Evolutionary conservation across 2,113 vertebrate species (phyloP), one percentile per base, ranked within the genome.

Genomic region (Mystacornis crossleyi): DNA sequence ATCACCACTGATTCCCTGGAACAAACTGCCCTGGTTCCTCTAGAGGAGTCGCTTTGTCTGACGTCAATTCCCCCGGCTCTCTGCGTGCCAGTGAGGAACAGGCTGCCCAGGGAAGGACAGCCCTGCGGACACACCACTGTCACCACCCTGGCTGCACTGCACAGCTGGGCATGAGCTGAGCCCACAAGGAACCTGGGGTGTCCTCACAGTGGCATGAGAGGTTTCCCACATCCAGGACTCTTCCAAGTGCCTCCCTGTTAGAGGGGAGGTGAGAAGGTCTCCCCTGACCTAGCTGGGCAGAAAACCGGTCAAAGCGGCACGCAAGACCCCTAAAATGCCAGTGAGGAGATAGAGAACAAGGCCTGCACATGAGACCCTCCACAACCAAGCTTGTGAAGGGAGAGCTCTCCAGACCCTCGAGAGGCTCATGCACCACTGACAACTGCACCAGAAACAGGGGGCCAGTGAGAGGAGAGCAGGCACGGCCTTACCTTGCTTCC

Each of bases 401-500:
- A 89, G 20, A 1, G 0, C 6, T 79, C 65, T 47, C 11, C 25
- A 73, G 50, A 55, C 58, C 48, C 64, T 53, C 10, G 0, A 43
- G 34, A 43, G 13, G 31, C 14, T 91, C 45, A 45, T 0, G 5
- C 23, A 82, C n/a, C 4, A 5, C 53, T 60, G 8, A 38, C 47
- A 80, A 34, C 13, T 20, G n/a, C 31, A 57, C 25, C 36, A 86
- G 50, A 75, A 86, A 70, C 28, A 42, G 47, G 31, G 34, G 38
- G 31, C 8, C 65, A 69, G 33, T 0, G 0, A 53, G n/a, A 24
- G 16, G 25, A 18, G 10, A 53, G 54, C 40, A 67, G 50, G 17
- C 31, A 66, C 8, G 45, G 60, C n/a, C 96, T 94, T 98, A 99
- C 99, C 99, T 99, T 99, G 97, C 98, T 99, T 97, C 99, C 99